Evolutionary conservation across 2,888 invertebrate species (phyloP).

Genomic region (Scaptomyza cyrtandrae): DNA sequence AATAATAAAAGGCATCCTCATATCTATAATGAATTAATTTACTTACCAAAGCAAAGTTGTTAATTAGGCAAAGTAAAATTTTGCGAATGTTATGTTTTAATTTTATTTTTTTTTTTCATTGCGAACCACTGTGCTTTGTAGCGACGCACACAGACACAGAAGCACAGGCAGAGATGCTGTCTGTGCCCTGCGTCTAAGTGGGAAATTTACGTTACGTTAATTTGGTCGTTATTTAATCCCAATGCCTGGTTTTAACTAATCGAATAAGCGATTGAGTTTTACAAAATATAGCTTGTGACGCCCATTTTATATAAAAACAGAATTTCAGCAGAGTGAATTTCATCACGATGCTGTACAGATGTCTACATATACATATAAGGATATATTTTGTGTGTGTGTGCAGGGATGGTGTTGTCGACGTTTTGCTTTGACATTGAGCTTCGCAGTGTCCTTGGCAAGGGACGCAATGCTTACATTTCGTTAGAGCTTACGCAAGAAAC

Average conservation of each 20-base stretch:
- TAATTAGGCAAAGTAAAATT: neutral
- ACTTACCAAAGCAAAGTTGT: neutral
- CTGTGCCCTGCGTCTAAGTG: conserved; percentile 34
- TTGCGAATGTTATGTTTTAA: neutral
- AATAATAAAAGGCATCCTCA: neutral
- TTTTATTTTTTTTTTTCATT: neutral
- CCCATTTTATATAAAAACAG: conserved; percentile 26
- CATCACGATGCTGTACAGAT: conserved; percentile 14
- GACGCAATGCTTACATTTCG: conserved; percentile 56
- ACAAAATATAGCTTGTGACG: conserved; percentile 44
- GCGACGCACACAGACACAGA: conserved; percentile 17
- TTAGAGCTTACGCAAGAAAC: conserved; percentile 61
- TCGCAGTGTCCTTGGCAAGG: conserved; percentile 67
- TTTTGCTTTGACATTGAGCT: conserved; percentile 19
- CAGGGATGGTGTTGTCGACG: conserved; percentile 55
- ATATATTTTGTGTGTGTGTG: conserved; percentile 4
- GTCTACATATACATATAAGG: neutral
- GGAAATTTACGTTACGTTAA: conserved; percentile 56
- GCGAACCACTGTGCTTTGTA: conserved; percentile 27
- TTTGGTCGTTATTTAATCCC: conserved; percentile 37
- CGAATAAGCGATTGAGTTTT: conserved; percentile 27
- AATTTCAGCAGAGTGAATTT: conserved; percentile 20
- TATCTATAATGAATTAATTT: neutral
- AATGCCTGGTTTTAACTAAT: conserved; percentile 34
- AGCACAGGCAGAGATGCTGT: conserved; percentile 35